Conservation (phyloP, 2,113 vertebrate species). For the Tupaia tana region DNA sequence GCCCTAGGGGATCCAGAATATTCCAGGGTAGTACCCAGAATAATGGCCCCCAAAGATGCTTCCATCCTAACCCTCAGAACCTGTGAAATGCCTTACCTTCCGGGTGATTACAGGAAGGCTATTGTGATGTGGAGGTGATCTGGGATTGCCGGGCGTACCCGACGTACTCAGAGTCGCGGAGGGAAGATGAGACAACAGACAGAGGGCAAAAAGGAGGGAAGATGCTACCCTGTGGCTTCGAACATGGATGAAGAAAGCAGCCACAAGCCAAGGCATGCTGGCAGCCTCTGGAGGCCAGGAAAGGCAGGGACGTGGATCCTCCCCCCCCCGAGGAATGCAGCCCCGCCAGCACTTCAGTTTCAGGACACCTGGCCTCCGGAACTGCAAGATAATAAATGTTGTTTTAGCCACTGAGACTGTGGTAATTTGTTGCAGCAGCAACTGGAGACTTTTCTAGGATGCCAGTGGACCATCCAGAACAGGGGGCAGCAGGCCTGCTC, state of each 20-base stretch:
- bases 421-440: background rate
- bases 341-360: background rate
- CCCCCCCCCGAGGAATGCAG: background rate
- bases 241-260: background rate
- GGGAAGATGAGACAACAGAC: background rate
- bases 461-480: background rate
- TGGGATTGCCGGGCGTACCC: background rate
- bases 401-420: background rate
- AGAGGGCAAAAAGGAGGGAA: background rate
- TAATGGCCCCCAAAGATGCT: background rate
- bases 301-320: background rate
- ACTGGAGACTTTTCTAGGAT: background rate
- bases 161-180: background rate
- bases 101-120: background rate
- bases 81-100: background rate
- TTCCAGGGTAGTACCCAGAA: background rate
- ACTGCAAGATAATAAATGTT: background rate
- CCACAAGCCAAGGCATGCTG: background rate
- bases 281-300: background rate
- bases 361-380: background rate
- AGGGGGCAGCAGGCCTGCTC: background rate
- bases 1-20: background rate
- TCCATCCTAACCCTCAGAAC: background rate
- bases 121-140: background rate
- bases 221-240: background rate